Evolutionary conservation across 1,140 invertebrate species (phyloP).

Genomic region (Stegodyphus mimosarum): DNA sequence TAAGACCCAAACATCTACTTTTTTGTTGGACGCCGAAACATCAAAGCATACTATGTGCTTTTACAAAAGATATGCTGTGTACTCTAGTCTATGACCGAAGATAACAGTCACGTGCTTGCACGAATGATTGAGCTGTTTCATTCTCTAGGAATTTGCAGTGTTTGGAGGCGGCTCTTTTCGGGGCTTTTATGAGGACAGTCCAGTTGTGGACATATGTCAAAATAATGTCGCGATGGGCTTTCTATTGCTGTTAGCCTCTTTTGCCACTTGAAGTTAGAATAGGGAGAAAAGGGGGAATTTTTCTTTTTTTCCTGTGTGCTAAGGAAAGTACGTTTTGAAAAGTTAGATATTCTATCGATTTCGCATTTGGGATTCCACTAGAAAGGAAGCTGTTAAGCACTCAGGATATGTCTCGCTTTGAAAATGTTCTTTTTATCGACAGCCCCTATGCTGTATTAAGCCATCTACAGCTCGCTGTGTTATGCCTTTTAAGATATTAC

Average conservation of each 20-base stretch:
- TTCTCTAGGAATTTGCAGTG: neutral
- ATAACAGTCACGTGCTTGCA: conserved; percentile 15
- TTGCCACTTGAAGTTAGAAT: neutral
- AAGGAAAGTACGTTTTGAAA: too few relatives aligned
- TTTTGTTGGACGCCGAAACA: too few relatives aligned
- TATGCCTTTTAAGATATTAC: too few relatives aligned
- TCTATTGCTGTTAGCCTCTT: conserved; percentile 13
- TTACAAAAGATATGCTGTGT: conserved; percentile 1
- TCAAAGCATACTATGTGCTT: too few relatives aligned
- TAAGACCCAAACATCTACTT: too few relatives aligned
- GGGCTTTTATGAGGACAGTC: neutral
- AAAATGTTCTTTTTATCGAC: neutral
- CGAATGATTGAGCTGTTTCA: conserved; percentile 7
- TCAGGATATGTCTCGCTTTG: neutral
- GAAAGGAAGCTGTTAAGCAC: neutral
- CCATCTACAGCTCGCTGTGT: too few relatives aligned
- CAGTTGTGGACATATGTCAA: conserved; percentile 28
- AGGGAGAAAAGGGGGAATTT: neutral
- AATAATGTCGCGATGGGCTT: conserved; percentile 24
- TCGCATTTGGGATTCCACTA: too few relatives aligned
- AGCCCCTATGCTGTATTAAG: neutral
- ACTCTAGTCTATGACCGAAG: neutral
- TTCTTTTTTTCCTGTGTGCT: too few relatives aligned
- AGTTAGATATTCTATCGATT: too few relatives aligned
- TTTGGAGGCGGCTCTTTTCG: neutral